phyloP scores from a whole-genome alignment of 2,888 invertebrate genomes.

The Acleris laterana region DNA sequence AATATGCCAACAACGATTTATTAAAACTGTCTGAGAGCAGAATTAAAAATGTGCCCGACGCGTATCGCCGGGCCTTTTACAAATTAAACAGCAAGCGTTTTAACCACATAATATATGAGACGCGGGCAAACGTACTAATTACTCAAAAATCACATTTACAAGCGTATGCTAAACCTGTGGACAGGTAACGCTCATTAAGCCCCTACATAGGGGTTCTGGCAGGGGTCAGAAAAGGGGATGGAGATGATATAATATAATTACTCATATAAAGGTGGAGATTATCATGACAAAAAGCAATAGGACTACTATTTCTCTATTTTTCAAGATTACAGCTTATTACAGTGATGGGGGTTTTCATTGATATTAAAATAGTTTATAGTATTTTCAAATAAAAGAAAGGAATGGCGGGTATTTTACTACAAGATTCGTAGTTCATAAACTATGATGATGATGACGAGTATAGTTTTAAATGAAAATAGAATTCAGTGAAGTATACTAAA shows the following conservation, averaged over 20 bases:
- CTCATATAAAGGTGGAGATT: no score
- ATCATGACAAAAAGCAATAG: no score
- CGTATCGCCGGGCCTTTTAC: slow-evolving; percentile 50
- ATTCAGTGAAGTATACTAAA: no score
- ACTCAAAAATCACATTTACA: slow-evolving; percentile 72
- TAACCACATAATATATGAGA: slow-evolving; percentile 59
- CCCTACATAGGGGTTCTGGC: slow-evolving; percentile 43
- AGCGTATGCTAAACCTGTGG: slow-evolving; percentile 55
- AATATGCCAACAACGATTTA: slow-evolving; percentile 19
- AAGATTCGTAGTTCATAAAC: no score
- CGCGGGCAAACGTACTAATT: slow-evolving; percentile 67
- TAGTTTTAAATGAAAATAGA: no score
- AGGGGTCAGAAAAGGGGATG: slow-evolving; percentile 14
- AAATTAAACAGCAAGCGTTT: slow-evolving; percentile 62
- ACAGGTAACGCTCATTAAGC: slow-evolving; percentile 69
- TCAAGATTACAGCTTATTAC: no score
- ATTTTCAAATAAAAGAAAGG: no score
- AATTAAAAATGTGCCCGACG: slow-evolving; percentile 45
- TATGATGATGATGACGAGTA: no score
- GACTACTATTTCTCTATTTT: no score
- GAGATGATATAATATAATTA: neutral
- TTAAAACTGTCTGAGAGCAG: slow-evolving; percentile 36
- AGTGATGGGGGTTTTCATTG: no score
- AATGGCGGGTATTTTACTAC: no score
- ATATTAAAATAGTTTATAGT: no score